These are phyloP conservation scores for Sarcophilus harrisii DNA, from an alignment of 2,797 vertebrate species.

Conservation along the genomic window DNA sequence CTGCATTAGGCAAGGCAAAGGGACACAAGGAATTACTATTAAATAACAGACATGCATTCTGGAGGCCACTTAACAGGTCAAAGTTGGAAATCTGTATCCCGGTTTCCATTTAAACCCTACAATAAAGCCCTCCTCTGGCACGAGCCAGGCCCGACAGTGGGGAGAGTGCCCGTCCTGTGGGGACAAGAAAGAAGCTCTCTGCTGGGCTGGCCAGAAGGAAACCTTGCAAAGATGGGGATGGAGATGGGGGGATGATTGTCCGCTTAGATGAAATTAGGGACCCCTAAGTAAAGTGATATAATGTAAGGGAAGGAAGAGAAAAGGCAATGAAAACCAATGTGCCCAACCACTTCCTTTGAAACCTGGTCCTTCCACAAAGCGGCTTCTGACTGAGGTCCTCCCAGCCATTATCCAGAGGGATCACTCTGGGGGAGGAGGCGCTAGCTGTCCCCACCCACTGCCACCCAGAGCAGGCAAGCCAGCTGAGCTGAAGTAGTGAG, in stretches of 20 bases:
- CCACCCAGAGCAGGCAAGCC: neutral
- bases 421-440: neutral
- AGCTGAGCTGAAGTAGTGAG: neutral
- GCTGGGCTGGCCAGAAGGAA: neutral
- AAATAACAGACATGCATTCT: neutral
- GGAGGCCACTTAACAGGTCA: neutral
- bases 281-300: neutral
- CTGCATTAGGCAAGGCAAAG: neutral
- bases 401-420: neutral
- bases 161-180: neutral
- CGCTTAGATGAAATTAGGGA: neutral
- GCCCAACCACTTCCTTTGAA: slow-evolving; percentile 13
- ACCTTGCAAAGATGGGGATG: neutral
- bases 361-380: slow-evolving; percentile 12
- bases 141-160: neutral
- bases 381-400: neutral
- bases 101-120: neutral
- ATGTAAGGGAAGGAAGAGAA: neutral
- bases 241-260: neutral
- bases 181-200: neutral
- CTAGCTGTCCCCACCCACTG: neutral
- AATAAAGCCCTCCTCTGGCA: neutral
- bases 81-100: neutral
- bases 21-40: neutral
- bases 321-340: neutral